These are phyloP conservation scores for Hydrochoerus hydrochaeris DNA, from an alignment of 2,113 vertebrate genomes.

Conservation along the genomic window DNA sequence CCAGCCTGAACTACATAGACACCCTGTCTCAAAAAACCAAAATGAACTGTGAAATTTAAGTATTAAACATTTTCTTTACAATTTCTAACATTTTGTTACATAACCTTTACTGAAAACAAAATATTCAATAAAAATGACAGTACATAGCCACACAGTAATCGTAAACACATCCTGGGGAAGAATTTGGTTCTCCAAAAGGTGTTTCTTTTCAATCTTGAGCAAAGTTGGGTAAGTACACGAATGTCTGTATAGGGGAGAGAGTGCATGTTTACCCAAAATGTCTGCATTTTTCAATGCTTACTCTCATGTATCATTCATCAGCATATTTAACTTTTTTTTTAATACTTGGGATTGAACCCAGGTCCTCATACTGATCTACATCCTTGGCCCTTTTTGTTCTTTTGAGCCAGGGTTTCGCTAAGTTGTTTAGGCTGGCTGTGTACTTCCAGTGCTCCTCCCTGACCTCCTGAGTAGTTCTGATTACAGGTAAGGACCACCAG, in stretches of 20 bases:
- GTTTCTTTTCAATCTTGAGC: background rate
- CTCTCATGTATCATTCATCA: background rate
- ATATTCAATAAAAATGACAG: background rate
- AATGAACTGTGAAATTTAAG: background rate
- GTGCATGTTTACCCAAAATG: background rate
- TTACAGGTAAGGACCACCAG: too few relatives aligned
- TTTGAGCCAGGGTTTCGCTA: too few relatives aligned
- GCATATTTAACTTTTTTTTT: background rate
- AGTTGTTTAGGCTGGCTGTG: too few relatives aligned
- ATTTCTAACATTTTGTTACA: background rate
- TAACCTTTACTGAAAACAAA: background rate
- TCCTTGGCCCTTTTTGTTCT: too few relatives aligned
- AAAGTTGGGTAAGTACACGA: background rate
- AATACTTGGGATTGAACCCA: background rate
- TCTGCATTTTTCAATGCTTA: background rate
- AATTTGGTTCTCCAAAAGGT: background rate
- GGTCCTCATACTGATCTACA: background rate
- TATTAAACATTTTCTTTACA: background rate
- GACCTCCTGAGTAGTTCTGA: too few relatives aligned
- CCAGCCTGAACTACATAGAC: too few relatives aligned
- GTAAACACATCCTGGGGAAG: background rate
- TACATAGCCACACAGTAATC: background rate
- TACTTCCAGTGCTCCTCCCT: too few relatives aligned
- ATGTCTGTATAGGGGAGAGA: too few relatives aligned
- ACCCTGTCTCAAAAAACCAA: too few relatives aligned